Percentiles rank a stretch among this genome's conserved stretches.
Conservation (phyloP, 2,113 vertebrate species). For the Bubo blakistoni region DNA sequence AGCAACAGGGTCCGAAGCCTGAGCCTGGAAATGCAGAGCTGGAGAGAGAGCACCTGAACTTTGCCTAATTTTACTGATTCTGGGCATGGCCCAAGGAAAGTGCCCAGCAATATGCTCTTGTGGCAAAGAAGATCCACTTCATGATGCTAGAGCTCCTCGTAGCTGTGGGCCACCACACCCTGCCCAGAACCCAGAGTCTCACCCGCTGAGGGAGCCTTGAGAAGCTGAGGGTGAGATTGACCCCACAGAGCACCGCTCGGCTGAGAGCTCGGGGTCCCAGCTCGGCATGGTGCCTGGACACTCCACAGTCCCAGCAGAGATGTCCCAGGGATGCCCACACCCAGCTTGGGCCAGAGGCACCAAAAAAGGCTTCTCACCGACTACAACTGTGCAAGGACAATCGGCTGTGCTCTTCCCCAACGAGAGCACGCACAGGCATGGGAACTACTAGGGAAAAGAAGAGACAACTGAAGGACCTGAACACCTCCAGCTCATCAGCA, state of each 20-base stretch:
- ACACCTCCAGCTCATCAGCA: not conserved
- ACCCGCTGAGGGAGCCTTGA: not conserved
- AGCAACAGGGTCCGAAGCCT: not conserved
- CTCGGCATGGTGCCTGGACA: rapidly evolving
- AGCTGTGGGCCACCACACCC: not conserved
- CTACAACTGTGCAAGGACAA: not conserved
- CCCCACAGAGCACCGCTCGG: not conserved
- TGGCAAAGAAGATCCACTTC: not conserved
- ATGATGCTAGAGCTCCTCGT: not conserved
- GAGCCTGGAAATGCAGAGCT: not conserved
- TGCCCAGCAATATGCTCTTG: no score
- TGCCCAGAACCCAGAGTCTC: not conserved
- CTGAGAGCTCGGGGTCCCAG: not conserved
- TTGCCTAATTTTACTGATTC: not conserved
- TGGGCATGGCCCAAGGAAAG: not conserved
- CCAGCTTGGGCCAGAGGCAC: not conserved
- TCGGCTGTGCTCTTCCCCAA: not conserved
- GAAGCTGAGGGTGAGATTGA: not conserved
- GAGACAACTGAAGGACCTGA: not conserved
- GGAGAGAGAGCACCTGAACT: not conserved
- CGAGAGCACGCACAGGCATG: not conserved
- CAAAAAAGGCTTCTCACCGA: no score
- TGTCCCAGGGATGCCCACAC: no score
- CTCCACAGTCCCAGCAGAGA: not conserved
- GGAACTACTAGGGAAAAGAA: not conserved